Evolutionary conservation across 2,113 vertebrate genomes (phyloP), one percentile per base, ranked within the genome.

Genomic region (Zapus hudsonius): DNA sequence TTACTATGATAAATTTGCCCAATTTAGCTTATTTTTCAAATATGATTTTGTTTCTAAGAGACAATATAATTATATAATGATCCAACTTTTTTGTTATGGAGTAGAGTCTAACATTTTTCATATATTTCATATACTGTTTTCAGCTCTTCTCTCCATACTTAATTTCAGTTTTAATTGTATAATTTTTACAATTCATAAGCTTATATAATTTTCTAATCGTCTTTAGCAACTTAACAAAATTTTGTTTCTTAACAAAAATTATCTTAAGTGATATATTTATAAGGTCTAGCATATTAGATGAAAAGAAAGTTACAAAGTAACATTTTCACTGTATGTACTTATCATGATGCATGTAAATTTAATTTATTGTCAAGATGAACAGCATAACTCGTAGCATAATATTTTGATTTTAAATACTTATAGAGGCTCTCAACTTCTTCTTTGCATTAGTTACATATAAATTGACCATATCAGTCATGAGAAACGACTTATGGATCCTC

Each of bases 1-100:
- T 93, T 87, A 72, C 79, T 31, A 92, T 88, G 83, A 95, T 74
- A 95, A 91, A 94, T 92, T 86, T 88, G 80, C 87, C 81, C 87
- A 96, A 95, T 92, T 87, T 13, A 27, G n/a, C n/a, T n/a, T n/a
- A n/a, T n/a, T 64, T 96, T 96, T 92, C 93, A 3, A 90, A 94
- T 91, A 93, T 95, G 92, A 66, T 64, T 89, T 72, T 94, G 95
- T 47, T 85, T 92, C 84, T 96, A 88, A 33, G 73, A 87, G 52
- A 40, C 61, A 8, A 94, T 47, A 93, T 95, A 97, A 96, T 96
- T 93, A 94, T 96, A 97, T 89, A 81, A 95, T n/a, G n/a, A n/a
- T n/a, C n/a, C n/a, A n/a, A n/a, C 33, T 79, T 87, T 85, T 52
- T 72, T 84, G 27, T 84, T 87, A 84, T 42, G 22, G 38, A 70